phyloP scores from a whole-genome alignment of 23 tunicate genomes.

The Phallusia fumigata region DNA sequence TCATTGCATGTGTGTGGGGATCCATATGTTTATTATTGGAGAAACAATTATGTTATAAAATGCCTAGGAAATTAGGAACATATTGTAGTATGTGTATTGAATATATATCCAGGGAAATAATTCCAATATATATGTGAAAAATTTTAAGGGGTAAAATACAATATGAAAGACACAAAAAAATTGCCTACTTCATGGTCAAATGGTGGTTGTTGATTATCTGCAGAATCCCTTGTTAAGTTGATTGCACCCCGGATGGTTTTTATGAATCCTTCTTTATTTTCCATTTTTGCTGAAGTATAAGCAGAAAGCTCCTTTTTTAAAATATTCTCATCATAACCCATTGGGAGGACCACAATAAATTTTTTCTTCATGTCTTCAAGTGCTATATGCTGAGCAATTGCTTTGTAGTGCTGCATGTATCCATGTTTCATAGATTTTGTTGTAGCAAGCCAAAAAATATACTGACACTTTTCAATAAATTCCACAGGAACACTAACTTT shows the following conservation, averaged over 20 bases:
- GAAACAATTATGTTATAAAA: too few relatives aligned
- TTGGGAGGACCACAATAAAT: neutral
- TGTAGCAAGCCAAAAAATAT: neutral
- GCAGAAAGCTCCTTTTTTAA: neutral
- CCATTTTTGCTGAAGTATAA: neutral
- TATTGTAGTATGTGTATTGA: too few relatives aligned
- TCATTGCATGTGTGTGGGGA: too few relatives aligned
- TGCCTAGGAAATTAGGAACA: too few relatives aligned
- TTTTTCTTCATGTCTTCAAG: neutral
- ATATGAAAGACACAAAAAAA: too few relatives aligned
- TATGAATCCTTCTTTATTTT: neutral
- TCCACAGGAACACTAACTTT: neutral
- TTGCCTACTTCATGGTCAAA: neutral
- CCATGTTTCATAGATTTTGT: neutral
- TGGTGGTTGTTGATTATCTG: neutral
- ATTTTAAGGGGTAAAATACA: neutral
- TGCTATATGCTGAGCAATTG: neutral
- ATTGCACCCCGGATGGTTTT: neutral
- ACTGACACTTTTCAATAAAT: neutral
- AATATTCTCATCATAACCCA: neutral
- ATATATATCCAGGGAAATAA: too few relatives aligned
- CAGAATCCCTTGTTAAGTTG: neutral
- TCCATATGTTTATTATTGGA: too few relatives aligned
- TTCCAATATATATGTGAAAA: neutral
- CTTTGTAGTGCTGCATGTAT: neutral